Evolutionary conservation across 2,888 invertebrate genomes (phyloP).

Genomic region (Eledona agricola): DNA sequence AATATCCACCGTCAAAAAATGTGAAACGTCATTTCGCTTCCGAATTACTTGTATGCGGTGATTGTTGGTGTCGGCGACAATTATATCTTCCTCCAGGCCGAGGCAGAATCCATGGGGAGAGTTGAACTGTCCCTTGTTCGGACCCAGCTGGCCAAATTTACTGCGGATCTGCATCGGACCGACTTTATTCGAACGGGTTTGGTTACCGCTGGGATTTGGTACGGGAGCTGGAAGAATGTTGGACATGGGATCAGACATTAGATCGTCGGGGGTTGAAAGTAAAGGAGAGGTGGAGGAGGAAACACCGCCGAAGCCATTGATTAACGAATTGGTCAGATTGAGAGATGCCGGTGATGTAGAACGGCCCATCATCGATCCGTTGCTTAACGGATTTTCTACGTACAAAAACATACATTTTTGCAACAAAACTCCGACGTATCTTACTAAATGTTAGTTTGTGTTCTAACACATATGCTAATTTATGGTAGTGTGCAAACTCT

Average conservation of each 20-base stretch:
- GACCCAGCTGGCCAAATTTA: conserved; percentile 94
- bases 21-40: conserved; percentile 1
- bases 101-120: conserved; percentile 97
- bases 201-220: conserved; percentile 47
- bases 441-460: background rate
- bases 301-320: conserved; percentile 68
- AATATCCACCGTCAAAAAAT: conserved; percentile 72
- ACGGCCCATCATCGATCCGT: conserved; percentile 66
- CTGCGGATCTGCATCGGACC: conserved; percentile 88
- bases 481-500: no score
- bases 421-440: background rate
- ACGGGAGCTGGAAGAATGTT: conserved; percentile 66
- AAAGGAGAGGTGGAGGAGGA: conserved; percentile 72
- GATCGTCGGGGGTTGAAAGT: conserved; percentile 64
- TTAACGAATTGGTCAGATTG: conserved; percentile 61
- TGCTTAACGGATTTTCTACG: conserved; percentile 47
- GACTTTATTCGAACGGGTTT: conserved; percentile 72
- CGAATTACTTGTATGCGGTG: conserved; percentile 85
- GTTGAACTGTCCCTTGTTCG: conserved; percentile 93
- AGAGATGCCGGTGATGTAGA: conserved; percentile 70
- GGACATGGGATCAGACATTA: conserved; percentile 65
- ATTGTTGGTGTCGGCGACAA: conserved; percentile 96
- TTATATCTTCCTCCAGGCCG: conserved; percentile 93
- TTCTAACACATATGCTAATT: no score
- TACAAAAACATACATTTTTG: conserved; percentile 8